These are phyloP conservation scores for Bostrychus sinensis DNA, from an alignment of 2,113 vertebrate genomes.

Conservation along the genomic window DNA sequence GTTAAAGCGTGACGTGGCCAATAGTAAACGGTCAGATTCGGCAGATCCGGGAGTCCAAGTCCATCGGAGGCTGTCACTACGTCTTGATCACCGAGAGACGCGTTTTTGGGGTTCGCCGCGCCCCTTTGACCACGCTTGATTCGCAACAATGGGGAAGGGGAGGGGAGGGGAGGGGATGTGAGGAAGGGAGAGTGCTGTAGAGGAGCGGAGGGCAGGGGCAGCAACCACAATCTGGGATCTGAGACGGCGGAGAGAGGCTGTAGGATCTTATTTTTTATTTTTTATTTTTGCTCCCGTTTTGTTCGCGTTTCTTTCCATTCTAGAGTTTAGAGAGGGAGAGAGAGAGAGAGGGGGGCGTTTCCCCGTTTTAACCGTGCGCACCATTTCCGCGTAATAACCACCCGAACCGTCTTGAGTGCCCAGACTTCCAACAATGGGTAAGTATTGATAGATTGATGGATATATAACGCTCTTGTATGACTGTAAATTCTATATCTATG, in stretches of 20 bases:
- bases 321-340: conserved; percentile 12
- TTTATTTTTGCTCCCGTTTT: no score
- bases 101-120: conserved; percentile 68
- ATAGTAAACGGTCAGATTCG: neutral
- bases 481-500: neutral
- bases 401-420: conserved; percentile 56
- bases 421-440: conserved; percentile 74
- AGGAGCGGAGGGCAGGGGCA: conserved; percentile 19
- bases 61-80: conserved; percentile 31
- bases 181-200: conserved; percentile 19
- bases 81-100: conserved; percentile 33
- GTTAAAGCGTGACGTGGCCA: conserved; percentile 9
- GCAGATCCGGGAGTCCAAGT: conserved; percentile 1
- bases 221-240: neutral
- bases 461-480: conserved; percentile 36
- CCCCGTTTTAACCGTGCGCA: conserved; percentile 52
- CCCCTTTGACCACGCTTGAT: conserved; percentile 80
- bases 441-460: conserved; percentile 48
- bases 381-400: conserved; percentile 69
- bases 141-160: conserved; percentile 78
- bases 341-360: conserved; percentile 68
- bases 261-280: no score
- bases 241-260: no score
- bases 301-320: no score
- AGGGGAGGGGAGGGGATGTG: conserved; percentile 19